Conservation (phyloP, 2,888 invertebrate species). For the Aleiodes leptofemur region DNA sequence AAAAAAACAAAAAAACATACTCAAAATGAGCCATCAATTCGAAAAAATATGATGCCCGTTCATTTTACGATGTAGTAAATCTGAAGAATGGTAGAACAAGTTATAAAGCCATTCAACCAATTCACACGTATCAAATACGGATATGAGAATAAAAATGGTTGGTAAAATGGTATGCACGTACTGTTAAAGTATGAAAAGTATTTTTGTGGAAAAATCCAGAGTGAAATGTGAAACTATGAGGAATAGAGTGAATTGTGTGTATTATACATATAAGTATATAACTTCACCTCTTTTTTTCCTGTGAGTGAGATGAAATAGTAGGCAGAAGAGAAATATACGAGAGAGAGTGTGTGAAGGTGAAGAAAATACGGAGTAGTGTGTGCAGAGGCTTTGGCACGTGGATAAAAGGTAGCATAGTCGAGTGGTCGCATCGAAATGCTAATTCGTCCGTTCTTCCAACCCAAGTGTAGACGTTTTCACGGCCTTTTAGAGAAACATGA, state of each 20-base stretch:
- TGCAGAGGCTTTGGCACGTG: slow-evolving; percentile 19
- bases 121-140: slow-evolving; percentile 8
- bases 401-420: slow-evolving; percentile 34
- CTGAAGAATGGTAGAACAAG: background rate
- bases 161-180: background rate
- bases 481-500: slow-evolving; percentile 50
- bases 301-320: background rate
- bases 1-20: no score
- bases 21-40: no score
- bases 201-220: background rate
- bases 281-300: no score
- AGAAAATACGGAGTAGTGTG: slow-evolving; percentile 5
- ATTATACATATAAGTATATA: background rate
- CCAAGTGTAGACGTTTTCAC: slow-evolving; percentile 43
- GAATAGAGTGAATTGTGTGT: slow-evolving; percentile 1
- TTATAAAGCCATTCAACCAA: slow-evolving; percentile 23
- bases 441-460: slow-evolving; percentile 37
- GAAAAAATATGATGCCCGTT: background rate
- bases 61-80: slow-evolving; percentile 25
- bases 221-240: slow-evolving; percentile 1
- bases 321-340: background rate
- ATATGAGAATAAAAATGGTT: background rate
- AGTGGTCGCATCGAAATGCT: slow-evolving; percentile 49
- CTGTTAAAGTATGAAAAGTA: slow-evolving; percentile 9
- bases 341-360: background rate